Conservation (phyloP, 2,113 vertebrate species). For the Odobenus rosmarus region DNA sequence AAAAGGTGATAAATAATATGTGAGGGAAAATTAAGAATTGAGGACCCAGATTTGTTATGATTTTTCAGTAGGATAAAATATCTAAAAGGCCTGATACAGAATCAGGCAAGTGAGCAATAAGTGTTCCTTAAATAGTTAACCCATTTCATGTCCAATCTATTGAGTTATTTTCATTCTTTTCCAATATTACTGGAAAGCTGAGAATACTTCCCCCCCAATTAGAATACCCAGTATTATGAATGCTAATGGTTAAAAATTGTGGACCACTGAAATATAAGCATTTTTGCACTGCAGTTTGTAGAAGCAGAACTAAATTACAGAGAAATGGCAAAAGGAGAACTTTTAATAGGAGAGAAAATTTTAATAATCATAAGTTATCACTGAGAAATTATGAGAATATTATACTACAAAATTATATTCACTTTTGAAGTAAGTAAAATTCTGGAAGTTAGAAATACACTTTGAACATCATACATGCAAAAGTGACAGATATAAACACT, state of each 20-base stretch:
- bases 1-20: not conserved
- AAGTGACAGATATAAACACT: not conserved
- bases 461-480: not conserved
- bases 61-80: conserved; percentile 14
- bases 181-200: not conserved
- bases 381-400: conserved; percentile 37
- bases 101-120: not conserved
- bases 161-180: not conserved
- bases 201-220: not conserved
- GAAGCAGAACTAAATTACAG: not conserved
- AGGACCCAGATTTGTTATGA: not conserved
- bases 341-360: not conserved
- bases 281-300: not conserved
- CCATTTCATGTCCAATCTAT: not conserved
- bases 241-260: not conserved
- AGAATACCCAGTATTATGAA: not conserved
- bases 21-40: not conserved
- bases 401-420: not conserved
- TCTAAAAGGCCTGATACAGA: not conserved
- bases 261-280: not conserved
- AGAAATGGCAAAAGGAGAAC: not conserved
- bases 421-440: conserved; percentile 42
- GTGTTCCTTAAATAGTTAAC: not conserved
- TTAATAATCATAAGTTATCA: not conserved
- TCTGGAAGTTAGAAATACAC: not conserved